Evolutionary conservation across 2,797 vertebrate species (phyloP).

Genomic region (Cheirogaleus major): DNA sequence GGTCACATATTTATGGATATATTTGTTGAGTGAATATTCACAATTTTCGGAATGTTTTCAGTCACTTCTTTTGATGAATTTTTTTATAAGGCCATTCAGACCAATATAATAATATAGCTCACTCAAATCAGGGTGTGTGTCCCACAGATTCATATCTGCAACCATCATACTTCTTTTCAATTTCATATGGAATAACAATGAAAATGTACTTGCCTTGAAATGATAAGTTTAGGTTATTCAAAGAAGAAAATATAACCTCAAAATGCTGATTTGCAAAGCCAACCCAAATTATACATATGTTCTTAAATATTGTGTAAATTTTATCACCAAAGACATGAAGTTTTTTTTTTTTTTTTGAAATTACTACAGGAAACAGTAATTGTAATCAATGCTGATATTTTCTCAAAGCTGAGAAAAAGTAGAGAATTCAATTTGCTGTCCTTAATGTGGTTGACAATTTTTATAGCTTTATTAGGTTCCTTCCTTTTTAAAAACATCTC

Average conservation of each 20-base stretch:
- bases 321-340: background rate
- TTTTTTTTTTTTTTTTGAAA: background rate
- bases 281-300: background rate
- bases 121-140: background rate
- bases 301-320: background rate
- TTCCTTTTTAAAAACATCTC: slow-evolving; percentile 27
- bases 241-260: background rate
- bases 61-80: background rate
- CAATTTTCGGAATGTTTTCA: background rate
- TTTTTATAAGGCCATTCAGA: background rate
- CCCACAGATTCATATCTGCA: background rate
- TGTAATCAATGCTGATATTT: slow-evolving; percentile 24
- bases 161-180: background rate
- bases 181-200: background rate
- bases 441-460: background rate
- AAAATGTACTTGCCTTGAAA: slow-evolving; percentile 2
- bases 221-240: background rate
- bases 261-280: background rate
- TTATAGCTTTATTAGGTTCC: background rate
- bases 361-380: background rate
- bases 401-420: slow-evolving; percentile 42
- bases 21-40: background rate
- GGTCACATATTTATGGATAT: background rate
- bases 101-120: background rate
- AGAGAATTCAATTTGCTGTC: slow-evolving; percentile 7